Conservation (phyloP, 1,140 invertebrate species). For the Bombus difficillimus region DNA sequence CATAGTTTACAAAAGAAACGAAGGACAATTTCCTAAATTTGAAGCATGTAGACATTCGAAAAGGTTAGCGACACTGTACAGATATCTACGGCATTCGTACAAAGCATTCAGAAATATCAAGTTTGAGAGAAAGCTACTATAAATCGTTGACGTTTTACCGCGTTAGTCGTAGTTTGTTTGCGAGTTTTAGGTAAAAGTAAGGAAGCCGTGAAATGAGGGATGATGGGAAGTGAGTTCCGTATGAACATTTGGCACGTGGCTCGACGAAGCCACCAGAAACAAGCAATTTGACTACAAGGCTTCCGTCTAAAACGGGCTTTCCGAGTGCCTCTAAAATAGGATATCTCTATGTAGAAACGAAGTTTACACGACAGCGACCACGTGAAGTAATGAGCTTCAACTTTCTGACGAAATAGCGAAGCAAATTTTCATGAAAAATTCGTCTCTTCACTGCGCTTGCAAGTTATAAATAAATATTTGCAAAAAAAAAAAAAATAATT, state of each 20-base stretch:
- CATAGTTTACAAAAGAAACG: too few relatives aligned
- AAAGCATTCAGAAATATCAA: too few relatives aligned
- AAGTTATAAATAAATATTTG: too few relatives aligned
- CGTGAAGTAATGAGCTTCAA: neutral
- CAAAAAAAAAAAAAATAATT: too few relatives aligned
- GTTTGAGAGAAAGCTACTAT: too few relatives aligned
- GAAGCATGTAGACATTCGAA: too few relatives aligned
- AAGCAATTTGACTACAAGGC: constrained; percentile 36
- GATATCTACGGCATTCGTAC: too few relatives aligned
- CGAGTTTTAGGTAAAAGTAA: neutral
- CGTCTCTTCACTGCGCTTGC: too few relatives aligned
- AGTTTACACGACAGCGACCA: neutral
- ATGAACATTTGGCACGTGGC: constrained; percentile 46
- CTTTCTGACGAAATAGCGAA: neutral
- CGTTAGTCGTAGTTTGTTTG: too few relatives aligned
- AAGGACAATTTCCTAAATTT: too few relatives aligned
- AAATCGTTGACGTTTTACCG: too few relatives aligned
- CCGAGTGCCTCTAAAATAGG: constrained; percentile 1
- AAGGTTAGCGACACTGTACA: too few relatives aligned
- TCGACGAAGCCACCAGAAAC: constrained; percentile 25
- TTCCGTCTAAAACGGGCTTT: constrained; percentile 38
- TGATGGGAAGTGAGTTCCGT: constrained; percentile 19
- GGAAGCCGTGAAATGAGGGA: constrained; percentile 1
- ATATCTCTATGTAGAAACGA: neutral
- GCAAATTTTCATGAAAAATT: neutral